Conservation (phyloP, 2,113 vertebrate species). For the Galeopterus variegatus region DNA sequence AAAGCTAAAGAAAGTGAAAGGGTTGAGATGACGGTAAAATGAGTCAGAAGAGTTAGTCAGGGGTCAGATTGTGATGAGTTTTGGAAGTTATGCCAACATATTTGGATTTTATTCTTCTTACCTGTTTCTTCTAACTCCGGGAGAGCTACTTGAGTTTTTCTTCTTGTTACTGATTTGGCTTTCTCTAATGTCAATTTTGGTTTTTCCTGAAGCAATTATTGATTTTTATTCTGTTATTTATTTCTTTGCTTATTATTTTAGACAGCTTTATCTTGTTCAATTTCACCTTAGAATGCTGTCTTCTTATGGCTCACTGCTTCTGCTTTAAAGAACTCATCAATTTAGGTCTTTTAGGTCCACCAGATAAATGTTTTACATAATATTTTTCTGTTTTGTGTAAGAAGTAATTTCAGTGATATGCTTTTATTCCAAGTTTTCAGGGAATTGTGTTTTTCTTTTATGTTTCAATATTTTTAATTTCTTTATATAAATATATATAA, state of each 20-base stretch:
- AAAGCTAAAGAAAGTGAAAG: constrained; percentile 36
- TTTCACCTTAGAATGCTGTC: background rate
- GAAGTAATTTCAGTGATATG: constrained; percentile 17
- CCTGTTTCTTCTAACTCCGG: background rate
- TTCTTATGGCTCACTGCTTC: background rate
- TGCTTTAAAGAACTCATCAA: constrained; percentile 20
- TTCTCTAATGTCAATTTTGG: background rate
- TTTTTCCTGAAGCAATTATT: background rate
- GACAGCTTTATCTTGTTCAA: background rate
- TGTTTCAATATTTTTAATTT: constrained; percentile 52
- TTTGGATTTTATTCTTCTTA: background rate
- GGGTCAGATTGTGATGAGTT: background rate
- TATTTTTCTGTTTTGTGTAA: constrained; percentile 44
- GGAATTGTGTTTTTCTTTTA: constrained; percentile 45
- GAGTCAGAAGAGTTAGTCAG: background rate
- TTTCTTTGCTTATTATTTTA: constrained; percentile 20
- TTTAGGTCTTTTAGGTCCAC: background rate
- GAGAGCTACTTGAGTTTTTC: background rate
- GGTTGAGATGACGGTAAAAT: constrained; percentile 21
- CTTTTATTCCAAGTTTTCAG: constrained; percentile 48
- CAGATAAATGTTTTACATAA: constrained; percentile 38
- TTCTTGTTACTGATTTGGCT: background rate
- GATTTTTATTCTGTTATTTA: constrained; percentile 34
- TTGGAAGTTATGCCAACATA: background rate
- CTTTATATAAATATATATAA: background rate